Evolutionary conservation across 2,888 invertebrate genomes (phyloP).

Genomic region (Tetramorium bicarinatum): DNA sequence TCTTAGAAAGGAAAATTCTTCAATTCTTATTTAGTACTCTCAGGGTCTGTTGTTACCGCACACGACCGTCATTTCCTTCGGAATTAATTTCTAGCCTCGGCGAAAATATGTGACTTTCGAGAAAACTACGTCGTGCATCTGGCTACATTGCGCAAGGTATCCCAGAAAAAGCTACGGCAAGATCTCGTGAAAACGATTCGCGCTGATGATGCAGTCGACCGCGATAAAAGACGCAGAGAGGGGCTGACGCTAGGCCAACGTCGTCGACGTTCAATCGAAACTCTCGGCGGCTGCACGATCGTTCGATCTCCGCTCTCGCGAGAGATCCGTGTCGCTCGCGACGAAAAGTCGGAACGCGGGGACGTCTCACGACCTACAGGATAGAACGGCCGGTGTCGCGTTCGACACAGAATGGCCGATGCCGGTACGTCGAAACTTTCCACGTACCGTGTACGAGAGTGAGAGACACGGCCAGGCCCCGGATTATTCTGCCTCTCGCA

Average conservation of each 20-base stretch:
- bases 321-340: conserved; percentile 28
- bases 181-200: conserved; percentile 34
- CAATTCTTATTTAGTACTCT: not conserved
- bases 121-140: not conserved
- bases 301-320: conserved; percentile 31
- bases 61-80: not conserved
- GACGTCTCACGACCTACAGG: conserved; percentile 12
- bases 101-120: conserved; percentile 20
- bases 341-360: conserved; percentile 44
- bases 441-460: conserved; percentile 46
- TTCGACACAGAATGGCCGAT: conserved; percentile 59
- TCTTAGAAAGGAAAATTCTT: not conserved
- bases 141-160: conserved; percentile 6
- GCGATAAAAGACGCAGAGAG: conserved; percentile 35
- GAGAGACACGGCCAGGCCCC: conserved; percentile 51
- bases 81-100: not conserved
- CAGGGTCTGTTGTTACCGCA: conserved; percentile 8
- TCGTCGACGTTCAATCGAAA: conserved; percentile 26
- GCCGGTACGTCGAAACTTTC: conserved; percentile 66
- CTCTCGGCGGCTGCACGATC: not conserved
- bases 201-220: conserved; percentile 45
- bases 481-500: conserved; percentile 40
- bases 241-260: conserved; percentile 13
- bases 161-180: conserved; percentile 40
- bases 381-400: conserved; percentile 31